phyloP scores from a whole-genome alignment of 2,888 invertebrate genomes.

The Mimachlamys varia region DNA sequence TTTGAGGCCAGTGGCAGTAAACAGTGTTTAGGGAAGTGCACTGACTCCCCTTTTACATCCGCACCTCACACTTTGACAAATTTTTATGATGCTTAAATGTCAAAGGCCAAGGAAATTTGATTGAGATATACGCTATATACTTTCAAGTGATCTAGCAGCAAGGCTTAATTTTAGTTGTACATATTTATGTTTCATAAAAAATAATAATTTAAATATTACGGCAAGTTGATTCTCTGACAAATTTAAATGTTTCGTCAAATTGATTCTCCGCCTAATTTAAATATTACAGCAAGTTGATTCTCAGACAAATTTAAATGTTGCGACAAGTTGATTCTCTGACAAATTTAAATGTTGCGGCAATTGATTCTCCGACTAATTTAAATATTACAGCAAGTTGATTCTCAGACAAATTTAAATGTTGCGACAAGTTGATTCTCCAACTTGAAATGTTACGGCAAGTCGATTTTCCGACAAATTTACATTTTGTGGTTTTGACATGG shows the following conservation, averaged over 20 bases:
- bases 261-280: too few relatives aligned
- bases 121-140: not conserved
- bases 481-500: not conserved
- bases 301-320: not conserved
- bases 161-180: not conserved
- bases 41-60: not conserved
- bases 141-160: not conserved
- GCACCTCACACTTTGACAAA: not conserved
- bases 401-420: not conserved
- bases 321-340: not conserved
- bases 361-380: too few relatives aligned
- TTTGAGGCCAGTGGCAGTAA: not conserved
- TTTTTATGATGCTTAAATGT: not conserved
- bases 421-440: not conserved
- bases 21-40: not conserved
- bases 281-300: too few relatives aligned
- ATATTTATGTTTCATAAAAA: too few relatives aligned
- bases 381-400: too few relatives aligned
- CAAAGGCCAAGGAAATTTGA: not conserved
- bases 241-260: not conserved
- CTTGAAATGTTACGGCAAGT: too few relatives aligned
- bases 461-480: too few relatives aligned
- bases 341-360: not conserved
- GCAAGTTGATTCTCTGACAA: not conserved
- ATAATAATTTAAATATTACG: not conserved